A percentile compares a stretch with the other conserved stretches of the same genome.
phyloP scores from a whole-genome alignment of 2,113 vertebrate species.

The Desmodus rotundus region DNA sequence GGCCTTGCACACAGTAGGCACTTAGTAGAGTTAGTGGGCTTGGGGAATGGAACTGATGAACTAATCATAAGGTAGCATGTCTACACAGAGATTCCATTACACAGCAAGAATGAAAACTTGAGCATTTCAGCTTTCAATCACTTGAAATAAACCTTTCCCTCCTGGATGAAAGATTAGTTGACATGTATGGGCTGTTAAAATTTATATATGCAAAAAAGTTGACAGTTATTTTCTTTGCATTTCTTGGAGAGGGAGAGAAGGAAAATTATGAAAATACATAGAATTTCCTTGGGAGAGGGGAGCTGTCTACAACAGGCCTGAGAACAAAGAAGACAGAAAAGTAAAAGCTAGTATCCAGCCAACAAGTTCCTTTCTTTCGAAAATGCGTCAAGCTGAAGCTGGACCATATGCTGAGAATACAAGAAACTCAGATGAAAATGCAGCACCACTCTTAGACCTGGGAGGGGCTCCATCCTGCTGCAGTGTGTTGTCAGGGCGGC shows the following conservation, averaged over 20 bases:
- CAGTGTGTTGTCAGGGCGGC: neutral
- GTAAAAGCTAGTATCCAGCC: conserved; percentile 50
- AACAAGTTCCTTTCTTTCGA: conserved; percentile 51
- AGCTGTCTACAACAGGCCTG: conserved; percentile 31
- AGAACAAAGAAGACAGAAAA: conserved; percentile 68
- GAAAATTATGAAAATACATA: conserved; percentile 50
- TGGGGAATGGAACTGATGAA: neutral
- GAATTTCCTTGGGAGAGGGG: conserved; percentile 48
- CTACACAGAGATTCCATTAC: conserved; percentile 38
- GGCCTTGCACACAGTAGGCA: conserved; percentile 11
- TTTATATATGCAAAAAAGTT: conserved; percentile 68
- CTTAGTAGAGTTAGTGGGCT: neutral
- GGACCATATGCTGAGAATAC: neutral
- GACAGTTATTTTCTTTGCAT: conserved; percentile 68
- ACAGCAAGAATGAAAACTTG: conserved; percentile 31
- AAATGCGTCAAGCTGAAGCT: neutral
- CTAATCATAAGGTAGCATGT: conserved; percentile 16
- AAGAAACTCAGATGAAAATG: neutral
- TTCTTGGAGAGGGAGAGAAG: conserved; percentile 48
- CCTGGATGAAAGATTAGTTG: conserved; percentile 63
- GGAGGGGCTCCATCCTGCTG: neutral
- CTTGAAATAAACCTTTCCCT: conserved; percentile 65
- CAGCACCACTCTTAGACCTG: neutral
- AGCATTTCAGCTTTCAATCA: conserved; percentile 61
- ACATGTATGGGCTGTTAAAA: conserved; percentile 69